Evolutionary conservation across 2,888 invertebrate species (phyloP), one percentile per base, ranked within the genome.

Genomic region (Seira sanloemensis): DNA sequence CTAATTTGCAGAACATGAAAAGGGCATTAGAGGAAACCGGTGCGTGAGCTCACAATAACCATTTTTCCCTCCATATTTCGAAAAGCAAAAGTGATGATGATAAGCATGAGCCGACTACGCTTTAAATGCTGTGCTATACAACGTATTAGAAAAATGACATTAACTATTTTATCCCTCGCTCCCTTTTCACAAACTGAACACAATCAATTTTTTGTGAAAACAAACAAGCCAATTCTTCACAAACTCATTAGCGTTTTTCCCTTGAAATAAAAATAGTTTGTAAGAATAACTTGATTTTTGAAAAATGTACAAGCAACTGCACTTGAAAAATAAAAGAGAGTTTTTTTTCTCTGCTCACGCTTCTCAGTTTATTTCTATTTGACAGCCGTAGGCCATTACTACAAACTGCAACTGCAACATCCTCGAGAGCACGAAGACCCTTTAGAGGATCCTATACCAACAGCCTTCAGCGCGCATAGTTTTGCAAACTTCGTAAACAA

Each of bases 1-100:
- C 27, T 66, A 75, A 67, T 46, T 75, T 46, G 66, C 21, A 65
- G 16, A 75, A 74, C 74, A 74, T 65, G 74, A 74, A 74, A 74
- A 62, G 24, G 19, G 62, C 74, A 74, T 74, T 74, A 74, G 62
- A 25, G 19, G 26, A 50, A 50, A 50, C 50, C 16, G 50, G 50
- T 50, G 2, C 50, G 50, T 50, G 50, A 50, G 50, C 50, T n/a
- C 12, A 16, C 50, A 16, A 50, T 7, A 50, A n/a, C n/a, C n/a
- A n/a, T n/a, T n/a, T n/a, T n/a, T n/a, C n/a, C n/a, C n/a, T n/a
- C n/a, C 16, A 18, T 16, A 50, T 50, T 50, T n/a, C n/a, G 50
- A 50, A 50, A 50, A 50, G 50, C 50, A 50, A 50, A 50, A 50
- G 50, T 50, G n/a, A n/a, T n/a, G n/a, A n/a, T n/a, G n/a, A n/a